Base-by-base conservation (phyloP, 2,888 invertebrate genomes). In the Camptogramma bilineatum region DNA sequence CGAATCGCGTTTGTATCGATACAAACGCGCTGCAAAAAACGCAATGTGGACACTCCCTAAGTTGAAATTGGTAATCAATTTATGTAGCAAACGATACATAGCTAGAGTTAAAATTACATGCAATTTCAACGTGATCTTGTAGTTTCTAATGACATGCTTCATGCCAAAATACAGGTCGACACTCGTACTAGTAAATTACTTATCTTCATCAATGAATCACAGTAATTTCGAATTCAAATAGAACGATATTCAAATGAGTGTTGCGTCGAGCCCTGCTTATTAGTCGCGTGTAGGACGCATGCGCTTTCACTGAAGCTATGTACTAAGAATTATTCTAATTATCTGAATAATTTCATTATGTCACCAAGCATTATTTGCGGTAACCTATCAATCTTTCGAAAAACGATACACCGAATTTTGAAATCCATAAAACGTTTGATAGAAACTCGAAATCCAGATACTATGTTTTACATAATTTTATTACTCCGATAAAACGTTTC, bases 201-300 rank as follows among this genome's bases (percentile, higher is more conserved):
- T 54, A 62, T 81, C 80, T 75, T 77, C 75, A 73, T 73, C 73
- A 83, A 53, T 86, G 85, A 87, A 80, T 87, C 85, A 87, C 71
- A 69, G 74, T 72, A 75, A 87, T 88, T 85, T 85, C 76, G 84
- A 82, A 85, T 89, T 88, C 82, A 87, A 87, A 88, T 86, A 68
- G 76, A 75, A 68, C 72, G 71, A 83, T 88, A 88, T 88, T 86
- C 85, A 88, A 88, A 87, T 88, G 72, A 79, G 79, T 74, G 76
- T 85, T 86, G 84, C 81, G 79, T 73, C 72, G 71, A 73, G 79
- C 70, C 75, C 71, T 71, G 74, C 74, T 76, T 76, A 77, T 76
- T 81, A 78, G 79, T 74, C 73, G 78, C 76, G 86, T 84, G 85
- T 85, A 81, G 83, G 83, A 79, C 75, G 83, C 76, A 73, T 74